These are phyloP conservation scores for Molossus molossus DNA, from an alignment of 2,797 vertebrate genomes.

Conservation along the genomic window DNA sequence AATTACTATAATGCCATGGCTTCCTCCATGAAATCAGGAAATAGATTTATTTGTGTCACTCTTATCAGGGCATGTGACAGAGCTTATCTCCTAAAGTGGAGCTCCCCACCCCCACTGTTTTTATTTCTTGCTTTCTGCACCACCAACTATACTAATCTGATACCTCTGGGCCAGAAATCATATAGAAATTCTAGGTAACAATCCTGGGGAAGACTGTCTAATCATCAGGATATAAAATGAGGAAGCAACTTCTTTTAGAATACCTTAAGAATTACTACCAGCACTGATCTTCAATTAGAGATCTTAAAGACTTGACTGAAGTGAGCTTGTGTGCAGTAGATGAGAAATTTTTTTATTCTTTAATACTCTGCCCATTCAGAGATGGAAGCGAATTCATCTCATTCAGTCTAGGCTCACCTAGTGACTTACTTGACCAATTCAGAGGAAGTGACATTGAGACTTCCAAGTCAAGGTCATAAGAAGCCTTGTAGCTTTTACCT, in stretches of 20 bases:
- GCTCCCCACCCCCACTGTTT: neutral
- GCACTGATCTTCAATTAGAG: neutral
- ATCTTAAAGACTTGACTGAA: neutral
- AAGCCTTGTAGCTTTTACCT: neutral
- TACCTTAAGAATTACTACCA: neutral
- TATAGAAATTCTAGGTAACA: neutral
- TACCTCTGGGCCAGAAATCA: neutral
- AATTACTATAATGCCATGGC: neutral
- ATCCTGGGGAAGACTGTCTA: neutral
- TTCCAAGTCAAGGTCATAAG: neutral
- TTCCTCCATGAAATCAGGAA: conserved; percentile 10
- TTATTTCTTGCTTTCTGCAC: neutral
- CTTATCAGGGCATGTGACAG: neutral
- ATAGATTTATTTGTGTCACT: conserved; percentile 32
- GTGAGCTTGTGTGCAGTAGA: neutral
- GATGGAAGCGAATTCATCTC: neutral
- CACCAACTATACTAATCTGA: neutral
- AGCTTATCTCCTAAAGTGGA: neutral
- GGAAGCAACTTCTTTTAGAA: neutral
- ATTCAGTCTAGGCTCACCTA: neutral
- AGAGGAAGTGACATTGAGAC: neutral
- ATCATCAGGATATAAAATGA: neutral
- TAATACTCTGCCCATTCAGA: neutral
- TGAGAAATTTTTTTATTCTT: conserved; percentile 18
- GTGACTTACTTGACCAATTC: neutral